Evolutionary conservation across 2,113 vertebrate species (phyloP).

Genomic region (Grantiella picta): DNA sequence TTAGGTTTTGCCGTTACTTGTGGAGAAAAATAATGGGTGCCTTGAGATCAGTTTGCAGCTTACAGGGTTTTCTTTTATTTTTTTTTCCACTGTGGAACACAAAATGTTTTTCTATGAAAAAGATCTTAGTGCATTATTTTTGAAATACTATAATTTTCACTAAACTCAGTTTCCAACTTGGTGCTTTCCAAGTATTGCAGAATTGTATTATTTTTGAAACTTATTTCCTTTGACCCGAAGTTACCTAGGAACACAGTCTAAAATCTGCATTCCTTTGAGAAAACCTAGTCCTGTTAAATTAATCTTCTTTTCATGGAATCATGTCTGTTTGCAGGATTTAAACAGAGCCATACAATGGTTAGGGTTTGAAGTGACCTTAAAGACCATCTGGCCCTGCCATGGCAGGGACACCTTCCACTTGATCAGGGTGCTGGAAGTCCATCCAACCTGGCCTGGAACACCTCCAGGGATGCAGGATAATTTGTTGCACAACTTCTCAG

Average conservation of each 20-base stretch:
- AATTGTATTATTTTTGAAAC: conserved; percentile 78
- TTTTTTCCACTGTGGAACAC: conserved; percentile 74
- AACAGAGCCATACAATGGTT: neutral
- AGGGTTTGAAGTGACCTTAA: neutral
- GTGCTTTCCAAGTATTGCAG: conserved; percentile 70
- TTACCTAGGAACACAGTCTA: conserved; percentile 63
- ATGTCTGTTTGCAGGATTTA: neutral
- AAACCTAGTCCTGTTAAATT: conserved; percentile 25
- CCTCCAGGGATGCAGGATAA: neutral
- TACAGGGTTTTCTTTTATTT: conserved; percentile 40
- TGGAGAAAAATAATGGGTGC: conserved; percentile 73
- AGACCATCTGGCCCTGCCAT: neutral
- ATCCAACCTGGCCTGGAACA: neutral
- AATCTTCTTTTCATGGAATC: conserved; percentile 3
- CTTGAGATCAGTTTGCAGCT: conserved; percentile 70
- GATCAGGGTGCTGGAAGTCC: neutral
- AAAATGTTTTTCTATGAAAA: conserved; percentile 82
- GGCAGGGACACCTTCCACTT: neutral
- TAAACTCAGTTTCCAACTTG: conserved; percentile 74
- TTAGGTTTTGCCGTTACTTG: conserved; percentile 64
- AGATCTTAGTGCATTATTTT: conserved; percentile 77
- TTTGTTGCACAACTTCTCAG: neutral
- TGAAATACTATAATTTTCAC: conserved; percentile 83
- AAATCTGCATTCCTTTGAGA: conserved; percentile 46
- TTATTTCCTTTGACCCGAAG: conserved; percentile 75